These are phyloP conservation scores for Dicrurus megarhynchus DNA, from an alignment of 2,113 vertebrate species.

Conservation along the genomic window DNA sequence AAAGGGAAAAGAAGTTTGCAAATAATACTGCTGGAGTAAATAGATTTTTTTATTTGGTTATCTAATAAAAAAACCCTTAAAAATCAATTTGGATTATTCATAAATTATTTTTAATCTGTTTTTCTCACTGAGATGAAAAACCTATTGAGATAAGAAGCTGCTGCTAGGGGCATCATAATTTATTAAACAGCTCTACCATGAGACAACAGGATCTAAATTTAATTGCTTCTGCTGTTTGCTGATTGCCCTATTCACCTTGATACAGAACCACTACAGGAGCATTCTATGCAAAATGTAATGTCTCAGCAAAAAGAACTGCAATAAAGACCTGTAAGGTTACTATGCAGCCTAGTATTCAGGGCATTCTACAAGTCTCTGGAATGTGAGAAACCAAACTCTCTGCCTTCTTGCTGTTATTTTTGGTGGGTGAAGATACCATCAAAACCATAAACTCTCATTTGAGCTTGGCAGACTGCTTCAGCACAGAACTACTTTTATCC, in stretches of 20 bases:
- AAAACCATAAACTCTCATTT: not conserved
- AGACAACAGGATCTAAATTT: conserved; percentile 12
- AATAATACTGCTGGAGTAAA: not conserved
- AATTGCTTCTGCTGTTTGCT: conserved; percentile 6
- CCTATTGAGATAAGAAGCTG: not conserved
- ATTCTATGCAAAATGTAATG: not conserved
- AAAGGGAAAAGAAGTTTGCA: not conserved
- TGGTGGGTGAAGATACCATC: not conserved
- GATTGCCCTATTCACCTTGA: conserved; percentile 1
- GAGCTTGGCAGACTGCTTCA: not conserved
- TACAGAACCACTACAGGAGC: not conserved
- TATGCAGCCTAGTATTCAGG: not conserved
- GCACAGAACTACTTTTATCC: not conserved
- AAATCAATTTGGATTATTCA: not conserved
- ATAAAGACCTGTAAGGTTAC: not conserved
- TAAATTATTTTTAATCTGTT: conserved; percentile 9
- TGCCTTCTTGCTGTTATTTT: not conserved
- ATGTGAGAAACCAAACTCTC: not conserved
- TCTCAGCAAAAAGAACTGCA: not conserved
- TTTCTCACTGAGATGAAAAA: not conserved
- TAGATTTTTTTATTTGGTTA: not conserved
- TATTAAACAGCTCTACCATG: not conserved
- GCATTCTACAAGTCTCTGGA: not conserved
- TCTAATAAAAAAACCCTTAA: not conserved
- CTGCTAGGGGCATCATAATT: not conserved